A percentile compares a stretch with the other conserved stretches of the same genome.
These are phyloP conservation scores for Mamestra configurata DNA, from an alignment of 1,140 invertebrate species.

Conservation along the genomic window DNA sequence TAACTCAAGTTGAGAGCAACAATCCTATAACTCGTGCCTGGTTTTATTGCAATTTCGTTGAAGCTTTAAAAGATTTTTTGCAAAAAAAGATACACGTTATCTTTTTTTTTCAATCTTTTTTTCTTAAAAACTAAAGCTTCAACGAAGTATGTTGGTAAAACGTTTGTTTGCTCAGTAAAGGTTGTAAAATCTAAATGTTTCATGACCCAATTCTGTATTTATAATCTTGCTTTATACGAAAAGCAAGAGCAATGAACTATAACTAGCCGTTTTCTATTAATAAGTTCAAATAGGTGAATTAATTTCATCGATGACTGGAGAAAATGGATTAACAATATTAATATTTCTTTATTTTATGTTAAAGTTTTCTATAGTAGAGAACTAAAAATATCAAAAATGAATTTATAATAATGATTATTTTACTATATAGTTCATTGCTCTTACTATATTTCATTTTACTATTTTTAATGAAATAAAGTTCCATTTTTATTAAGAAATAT, in stretches of 20 bases:
- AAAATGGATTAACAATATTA: slow-evolving; percentile 1
- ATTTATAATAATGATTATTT: neutral
- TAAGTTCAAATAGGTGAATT: neutral
- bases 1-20: slow-evolving; percentile 61
- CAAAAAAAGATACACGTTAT: neutral
- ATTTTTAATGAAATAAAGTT: slow-evolving; percentile 56
- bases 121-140: slow-evolving; percentile 52
- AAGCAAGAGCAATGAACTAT: slow-evolving; percentile 29
- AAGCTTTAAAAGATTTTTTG: slow-evolving; percentile 47
- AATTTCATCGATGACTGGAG: neutral
- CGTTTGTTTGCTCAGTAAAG: slow-evolving; percentile 80
- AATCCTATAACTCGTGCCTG: slow-evolving; percentile 77
- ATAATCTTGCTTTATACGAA: slow-evolving; percentile 2
- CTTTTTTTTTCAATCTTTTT: neutral
- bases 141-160: slow-evolving; percentile 63
- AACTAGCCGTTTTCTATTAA: slow-evolving; percentile 11
- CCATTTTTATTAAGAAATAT: slow-evolving; percentile 58
- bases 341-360: neutral
- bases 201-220: slow-evolving; percentile 26
- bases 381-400: neutral
- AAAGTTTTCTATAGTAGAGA: slow-evolving; percentile 8
- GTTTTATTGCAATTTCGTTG: slow-evolving; percentile 64
- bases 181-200: slow-evolving; percentile 68
- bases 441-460: slow-evolving; percentile 33
- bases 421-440: slow-evolving; percentile 50